These are phyloP conservation scores for Martes martes DNA, from an alignment of 2,113 vertebrate genomes.

Conservation along the genomic window DNA sequence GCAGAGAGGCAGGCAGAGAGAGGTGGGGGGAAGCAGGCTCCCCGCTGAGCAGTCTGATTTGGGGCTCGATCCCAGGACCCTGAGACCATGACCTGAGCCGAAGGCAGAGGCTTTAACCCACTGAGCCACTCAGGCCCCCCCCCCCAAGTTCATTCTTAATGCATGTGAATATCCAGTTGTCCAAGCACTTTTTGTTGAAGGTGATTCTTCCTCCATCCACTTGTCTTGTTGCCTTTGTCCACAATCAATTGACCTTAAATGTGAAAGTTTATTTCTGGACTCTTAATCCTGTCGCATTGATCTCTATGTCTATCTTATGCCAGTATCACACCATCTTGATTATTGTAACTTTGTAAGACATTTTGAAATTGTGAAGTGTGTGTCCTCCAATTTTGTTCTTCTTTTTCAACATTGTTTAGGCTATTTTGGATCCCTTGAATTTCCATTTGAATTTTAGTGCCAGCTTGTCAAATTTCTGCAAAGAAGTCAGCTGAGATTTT, in stretches of 20 bases:
- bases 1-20: no score
- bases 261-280: not conserved
- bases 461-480: constrained; percentile 9
- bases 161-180: not conserved
- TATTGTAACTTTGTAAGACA: not conserved
- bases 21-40: no score
- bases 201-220: not conserved
- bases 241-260: not conserved
- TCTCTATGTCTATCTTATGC: not conserved
- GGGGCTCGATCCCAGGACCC: no score
- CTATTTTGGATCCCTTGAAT: not conserved
- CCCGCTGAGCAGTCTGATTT: no score
- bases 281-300: not conserved
- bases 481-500: not conserved
- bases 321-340: not conserved
- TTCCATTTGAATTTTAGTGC: not conserved
- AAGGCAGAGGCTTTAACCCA: no score
- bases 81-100: no score
- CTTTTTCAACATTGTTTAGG: not conserved
- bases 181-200: not conserved
- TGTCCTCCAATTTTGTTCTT: not conserved
- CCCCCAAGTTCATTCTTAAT: no score
- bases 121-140: no score
- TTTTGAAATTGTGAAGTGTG: not conserved
- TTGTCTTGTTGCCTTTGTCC: not conserved